These are phyloP conservation scores for Cheilosia variabilis DNA, from an alignment of 2,888 invertebrate species.

Conservation along the genomic window DNA sequence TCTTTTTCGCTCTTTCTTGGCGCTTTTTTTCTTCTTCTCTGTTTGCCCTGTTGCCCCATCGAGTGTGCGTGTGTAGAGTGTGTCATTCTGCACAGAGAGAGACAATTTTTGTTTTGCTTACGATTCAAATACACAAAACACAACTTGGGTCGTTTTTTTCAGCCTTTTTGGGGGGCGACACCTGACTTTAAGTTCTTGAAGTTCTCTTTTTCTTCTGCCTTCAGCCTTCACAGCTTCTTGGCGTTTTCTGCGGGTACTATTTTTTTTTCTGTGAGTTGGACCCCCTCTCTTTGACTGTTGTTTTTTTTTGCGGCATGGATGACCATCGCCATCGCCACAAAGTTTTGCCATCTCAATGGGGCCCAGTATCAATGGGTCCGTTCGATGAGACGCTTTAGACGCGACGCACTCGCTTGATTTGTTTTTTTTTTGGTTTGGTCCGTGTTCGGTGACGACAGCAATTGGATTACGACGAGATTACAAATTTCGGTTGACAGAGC, in stretches of 20 bases:
- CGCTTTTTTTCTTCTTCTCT: conserved; percentile 13
- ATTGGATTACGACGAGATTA: conserved; percentile 30
- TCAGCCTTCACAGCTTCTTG: conserved; percentile 3
- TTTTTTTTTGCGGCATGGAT: conserved; percentile 58
- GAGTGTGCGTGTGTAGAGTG: conserved; percentile 22
- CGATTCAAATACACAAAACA: neutral
- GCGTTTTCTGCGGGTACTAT: neutral
- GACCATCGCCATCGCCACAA: conserved; percentile 73
- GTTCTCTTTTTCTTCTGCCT: conserved; percentile 49
- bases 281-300: conserved; percentile 63
- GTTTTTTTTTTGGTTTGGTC: conserved; percentile 20
- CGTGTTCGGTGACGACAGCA: conserved; percentile 1
- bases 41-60: conserved; percentile 31
- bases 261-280: conserved; percentile 43
- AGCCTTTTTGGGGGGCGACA: conserved; percentile 67
- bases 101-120: conserved; percentile 60
- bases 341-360: conserved; percentile 73
- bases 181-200: conserved; percentile 73
- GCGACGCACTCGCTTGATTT: conserved; percentile 62
- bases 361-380: conserved; percentile 74
- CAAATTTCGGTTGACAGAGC: conserved; percentile 12
- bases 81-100: conserved; percentile 68
- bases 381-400: conserved; percentile 72
- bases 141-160: conserved; percentile 22
- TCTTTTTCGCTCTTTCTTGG: conserved; percentile 59